Evolutionary conservation across 2,113 vertebrate genomes (phyloP).

Genomic region (Heteronetta atricapilla): DNA sequence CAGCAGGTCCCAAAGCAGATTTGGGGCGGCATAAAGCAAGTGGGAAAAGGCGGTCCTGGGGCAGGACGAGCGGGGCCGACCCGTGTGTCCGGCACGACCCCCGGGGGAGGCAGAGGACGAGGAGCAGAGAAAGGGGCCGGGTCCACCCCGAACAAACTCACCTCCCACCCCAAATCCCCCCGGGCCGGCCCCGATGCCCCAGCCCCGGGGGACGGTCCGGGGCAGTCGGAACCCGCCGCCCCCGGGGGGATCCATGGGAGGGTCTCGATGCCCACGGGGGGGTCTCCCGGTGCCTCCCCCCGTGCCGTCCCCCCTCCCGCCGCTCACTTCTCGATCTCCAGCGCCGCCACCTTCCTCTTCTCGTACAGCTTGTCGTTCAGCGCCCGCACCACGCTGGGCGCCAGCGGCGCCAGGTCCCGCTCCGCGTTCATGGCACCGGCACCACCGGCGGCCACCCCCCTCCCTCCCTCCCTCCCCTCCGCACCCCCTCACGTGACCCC

Average conservation of each 20-base stretch:
- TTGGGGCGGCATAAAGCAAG: neutral
- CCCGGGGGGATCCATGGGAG: no score
- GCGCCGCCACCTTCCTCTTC: constrained; percentile 94
- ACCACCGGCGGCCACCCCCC: neutral
- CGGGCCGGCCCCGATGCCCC: no score
- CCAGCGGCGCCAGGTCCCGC: constrained; percentile 91
- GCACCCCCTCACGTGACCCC: neutral
- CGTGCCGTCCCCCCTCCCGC: neutral
- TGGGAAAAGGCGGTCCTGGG: fast-evolving
- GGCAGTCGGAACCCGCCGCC: no score
- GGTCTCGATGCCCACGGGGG: no score
- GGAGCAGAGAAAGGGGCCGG: no score
- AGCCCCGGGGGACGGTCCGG: no score
- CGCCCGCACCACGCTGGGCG: constrained; percentile 92
- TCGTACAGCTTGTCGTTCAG: constrained; percentile 96
- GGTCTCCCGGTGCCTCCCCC: neutral
- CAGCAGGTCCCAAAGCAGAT: neutral
- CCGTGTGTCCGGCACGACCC: fast-evolving
- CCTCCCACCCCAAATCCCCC: no score
- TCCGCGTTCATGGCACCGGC: constrained; percentile 86
- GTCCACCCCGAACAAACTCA: no score
- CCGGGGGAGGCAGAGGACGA: no score
- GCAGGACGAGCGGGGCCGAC: fast-evolving
- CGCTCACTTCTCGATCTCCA: constrained; percentile 92
- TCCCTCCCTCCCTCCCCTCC: no score